A percentile compares a stretch with the other conserved stretches of the same genome.
phyloP scores from a whole-genome alignment of 1,140 invertebrate genomes.

The Brachionus koreanus region DNA sequence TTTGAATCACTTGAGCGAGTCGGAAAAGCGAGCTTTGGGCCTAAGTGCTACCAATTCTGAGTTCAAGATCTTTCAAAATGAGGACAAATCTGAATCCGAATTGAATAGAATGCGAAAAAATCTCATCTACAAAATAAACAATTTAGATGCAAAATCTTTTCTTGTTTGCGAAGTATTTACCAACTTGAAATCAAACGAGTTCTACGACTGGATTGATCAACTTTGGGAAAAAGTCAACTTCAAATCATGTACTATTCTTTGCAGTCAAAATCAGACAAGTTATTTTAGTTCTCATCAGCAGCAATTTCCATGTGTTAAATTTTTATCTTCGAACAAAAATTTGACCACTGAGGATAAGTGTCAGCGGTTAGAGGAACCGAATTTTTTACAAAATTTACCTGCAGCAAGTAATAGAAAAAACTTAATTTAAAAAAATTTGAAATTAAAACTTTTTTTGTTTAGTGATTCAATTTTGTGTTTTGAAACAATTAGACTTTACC shows the following conservation, averaged over 20 bases:
- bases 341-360: not conserved
- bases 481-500: constrained; percentile 27
- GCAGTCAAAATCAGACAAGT: constrained; percentile 19
- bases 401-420: constrained; percentile 37
- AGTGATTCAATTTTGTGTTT: constrained; percentile 40
- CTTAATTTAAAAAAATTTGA: too few relatives aligned
- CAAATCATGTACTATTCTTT: not conserved
- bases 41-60: constrained; percentile 40
- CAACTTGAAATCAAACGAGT: constrained; percentile 5
- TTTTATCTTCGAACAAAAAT: constrained; percentile 19
- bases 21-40: not conserved
- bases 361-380: constrained; percentile 25
- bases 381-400: constrained; percentile 35
- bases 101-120: constrained; percentile 15
- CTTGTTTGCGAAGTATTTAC: constrained; percentile 7
- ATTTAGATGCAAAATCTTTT: not conserved
- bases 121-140: constrained; percentile 10
- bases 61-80: constrained; percentile 26
- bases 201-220: constrained; percentile 41
- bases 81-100: not conserved
- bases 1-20: not conserved
- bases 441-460: not conserved
- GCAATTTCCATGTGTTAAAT: constrained; percentile 40
- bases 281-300: not conserved
- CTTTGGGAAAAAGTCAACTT: constrained; percentile 33